Evolutionary conservation across 2,113 vertebrate species (phyloP).

Genomic region (Tachycineta bicolor): DNA sequence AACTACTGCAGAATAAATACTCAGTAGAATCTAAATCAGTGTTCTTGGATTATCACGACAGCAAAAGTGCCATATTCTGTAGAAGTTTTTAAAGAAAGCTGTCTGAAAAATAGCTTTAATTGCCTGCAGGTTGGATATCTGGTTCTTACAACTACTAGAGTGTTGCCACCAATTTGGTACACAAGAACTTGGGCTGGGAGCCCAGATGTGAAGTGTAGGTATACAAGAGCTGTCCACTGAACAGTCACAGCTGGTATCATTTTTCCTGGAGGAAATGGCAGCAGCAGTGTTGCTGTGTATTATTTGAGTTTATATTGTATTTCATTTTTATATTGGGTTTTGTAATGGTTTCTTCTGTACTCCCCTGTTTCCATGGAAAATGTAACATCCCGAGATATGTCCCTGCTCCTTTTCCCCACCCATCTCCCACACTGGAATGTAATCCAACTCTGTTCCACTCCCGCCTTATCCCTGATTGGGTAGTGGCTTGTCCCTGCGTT

Average conservation of each 20-base stretch:
- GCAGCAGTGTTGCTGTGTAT: neutral
- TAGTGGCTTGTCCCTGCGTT: too few species aligned
- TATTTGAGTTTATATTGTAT: too few species aligned
- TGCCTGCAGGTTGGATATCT: neutral
- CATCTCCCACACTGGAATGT: too few species aligned
- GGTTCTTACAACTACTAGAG: too few species aligned
- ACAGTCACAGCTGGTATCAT: neutral
- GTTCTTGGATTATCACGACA: neutral
- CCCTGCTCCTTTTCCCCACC: too few species aligned
- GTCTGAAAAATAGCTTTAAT: neutral
- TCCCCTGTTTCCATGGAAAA: too few species aligned
- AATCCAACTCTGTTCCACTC: too few species aligned
- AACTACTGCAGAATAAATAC: neutral
- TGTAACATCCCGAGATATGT: too few species aligned
- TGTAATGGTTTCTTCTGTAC: too few species aligned
- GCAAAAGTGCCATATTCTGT: neutral
- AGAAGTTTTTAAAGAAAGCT: neutral
- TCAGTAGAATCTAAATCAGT: neutral
- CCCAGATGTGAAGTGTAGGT: neutral
- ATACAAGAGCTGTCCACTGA: neutral
- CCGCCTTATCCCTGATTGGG: too few species aligned
- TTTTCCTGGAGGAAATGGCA: neutral
- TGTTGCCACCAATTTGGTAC: neutral
- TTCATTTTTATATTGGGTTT: too few species aligned
- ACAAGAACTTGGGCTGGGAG: neutral